phyloP scores from a whole-genome alignment of 1,140 invertebrate genomes.

The Dendrolimus punctatus region DNA sequence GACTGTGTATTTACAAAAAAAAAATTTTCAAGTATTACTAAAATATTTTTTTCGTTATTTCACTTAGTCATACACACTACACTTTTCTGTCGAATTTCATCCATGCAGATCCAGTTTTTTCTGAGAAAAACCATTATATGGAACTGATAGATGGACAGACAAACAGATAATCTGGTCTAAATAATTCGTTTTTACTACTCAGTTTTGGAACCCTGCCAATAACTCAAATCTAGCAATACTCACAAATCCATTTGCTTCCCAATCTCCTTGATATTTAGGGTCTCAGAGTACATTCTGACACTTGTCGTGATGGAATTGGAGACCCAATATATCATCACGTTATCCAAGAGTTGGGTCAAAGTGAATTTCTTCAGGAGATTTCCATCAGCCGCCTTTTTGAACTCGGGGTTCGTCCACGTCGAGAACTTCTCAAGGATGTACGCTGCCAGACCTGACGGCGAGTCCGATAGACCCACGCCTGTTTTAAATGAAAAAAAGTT shows the following conservation, averaged over 20 bases:
- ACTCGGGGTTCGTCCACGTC: conserved; percentile 79
- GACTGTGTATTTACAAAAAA: no score
- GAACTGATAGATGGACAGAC: no score
- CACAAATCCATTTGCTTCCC: conserved; percentile 30
- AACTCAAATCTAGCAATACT: conserved; percentile 14
- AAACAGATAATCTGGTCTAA: no score
- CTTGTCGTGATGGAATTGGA: conserved; percentile 85
- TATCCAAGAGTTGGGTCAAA: conserved; percentile 86
- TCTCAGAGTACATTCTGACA: conserved; percentile 80
- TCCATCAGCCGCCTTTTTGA: conserved; percentile 77
- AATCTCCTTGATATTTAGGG: conserved; percentile 16
- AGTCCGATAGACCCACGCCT: conserved; percentile 76
- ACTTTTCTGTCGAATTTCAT: no score
- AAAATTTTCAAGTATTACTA: no score
- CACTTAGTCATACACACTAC: no score
- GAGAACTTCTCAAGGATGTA: conserved; percentile 93
- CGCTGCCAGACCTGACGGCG: conserved; percentile 83
- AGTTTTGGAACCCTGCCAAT: no score
- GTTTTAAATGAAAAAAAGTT: background rate
- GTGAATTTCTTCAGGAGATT: conserved; percentile 75
- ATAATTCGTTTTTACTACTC: no score
- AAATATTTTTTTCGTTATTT: no score
- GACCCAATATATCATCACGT: conserved; percentile 91
- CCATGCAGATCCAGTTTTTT: no score
- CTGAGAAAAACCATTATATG: no score